phyloP scores from a whole-genome alignment of 1,140 invertebrate genomes.

The Drosophila willistoni region DNA sequence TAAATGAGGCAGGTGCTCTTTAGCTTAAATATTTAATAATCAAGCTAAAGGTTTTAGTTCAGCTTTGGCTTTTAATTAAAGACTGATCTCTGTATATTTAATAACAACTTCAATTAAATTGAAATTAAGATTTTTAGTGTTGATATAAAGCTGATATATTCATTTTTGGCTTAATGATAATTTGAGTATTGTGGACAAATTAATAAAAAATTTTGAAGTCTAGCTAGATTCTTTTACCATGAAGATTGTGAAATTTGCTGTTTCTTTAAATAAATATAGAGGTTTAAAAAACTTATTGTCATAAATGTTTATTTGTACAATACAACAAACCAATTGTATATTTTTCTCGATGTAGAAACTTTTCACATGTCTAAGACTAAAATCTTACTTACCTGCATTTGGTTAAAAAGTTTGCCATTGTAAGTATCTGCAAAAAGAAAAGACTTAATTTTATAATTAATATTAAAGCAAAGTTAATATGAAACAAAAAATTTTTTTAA shows the following conservation, averaged over 20 bases:
- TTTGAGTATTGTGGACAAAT: too few relatives aligned
- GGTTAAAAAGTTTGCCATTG: slow-evolving; percentile 7
- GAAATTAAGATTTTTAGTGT: background rate
- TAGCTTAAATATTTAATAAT: slow-evolving; percentile 1
- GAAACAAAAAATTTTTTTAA: too few relatives aligned
- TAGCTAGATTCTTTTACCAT: too few relatives aligned
- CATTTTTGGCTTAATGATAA: too few relatives aligned
- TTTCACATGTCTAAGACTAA: too few relatives aligned
- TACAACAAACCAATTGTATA: too few relatives aligned
- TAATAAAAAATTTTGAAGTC: too few relatives aligned
- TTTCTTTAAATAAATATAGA: too few relatives aligned
- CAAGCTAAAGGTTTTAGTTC: slow-evolving; percentile 1
- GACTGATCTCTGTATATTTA: background rate
- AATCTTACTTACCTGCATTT: slow-evolving; percentile 22
- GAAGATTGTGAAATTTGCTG: too few relatives aligned
- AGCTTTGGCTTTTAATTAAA: background rate
- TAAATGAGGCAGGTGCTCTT: background rate
- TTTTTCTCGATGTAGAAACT: too few relatives aligned
- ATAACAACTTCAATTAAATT: background rate
- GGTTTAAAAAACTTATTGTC: too few relatives aligned
- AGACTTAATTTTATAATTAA: background rate
- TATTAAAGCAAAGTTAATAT: background rate
- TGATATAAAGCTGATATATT: background rate
- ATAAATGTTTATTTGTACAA: too few relatives aligned
- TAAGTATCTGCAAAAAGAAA: slow-evolving; percentile 13